These are phyloP conservation scores for Heteromyza rotundicornis DNA, from an alignment of 2,888 invertebrate genomes.

Conservation along the genomic window DNA sequence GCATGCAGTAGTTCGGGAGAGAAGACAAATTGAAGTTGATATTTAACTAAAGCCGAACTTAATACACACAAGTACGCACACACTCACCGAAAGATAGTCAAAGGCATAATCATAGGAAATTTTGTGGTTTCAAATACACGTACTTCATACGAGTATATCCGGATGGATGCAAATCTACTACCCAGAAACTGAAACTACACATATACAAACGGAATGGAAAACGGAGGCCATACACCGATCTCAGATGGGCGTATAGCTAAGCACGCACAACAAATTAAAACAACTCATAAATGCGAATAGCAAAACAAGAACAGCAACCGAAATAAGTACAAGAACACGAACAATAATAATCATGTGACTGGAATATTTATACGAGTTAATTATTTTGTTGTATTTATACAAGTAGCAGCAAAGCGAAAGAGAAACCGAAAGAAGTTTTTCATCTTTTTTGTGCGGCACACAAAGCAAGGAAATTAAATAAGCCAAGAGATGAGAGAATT, in stretches of 20 bases:
- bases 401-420: conserved; percentile 22
- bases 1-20: too few species aligned
- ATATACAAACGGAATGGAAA: conserved; percentile 12
- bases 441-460: too few species aligned
- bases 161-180: too few species aligned
- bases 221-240: not conserved
- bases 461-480: too few species aligned
- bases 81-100: too few species aligned
- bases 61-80: too few species aligned
- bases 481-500: too few species aligned
- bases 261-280: not conserved
- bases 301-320: not conserved
- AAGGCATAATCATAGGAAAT: too few species aligned
- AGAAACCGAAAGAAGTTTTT: conserved; percentile 15
- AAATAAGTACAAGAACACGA: conserved; percentile 2
- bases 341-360: conserved; percentile 30
- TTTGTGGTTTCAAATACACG: too few species aligned
- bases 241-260: conserved; percentile 1
- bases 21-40: too few species aligned
- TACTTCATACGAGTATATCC: too few species aligned
- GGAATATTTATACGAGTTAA: conserved; percentile 29
- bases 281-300: conserved; percentile 2
- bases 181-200: not conserved
- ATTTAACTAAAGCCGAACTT: too few species aligned
- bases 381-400: not conserved